Conservation (phyloP, 2,888 invertebrate genomes). For the Micropterix aruncella region DNA sequence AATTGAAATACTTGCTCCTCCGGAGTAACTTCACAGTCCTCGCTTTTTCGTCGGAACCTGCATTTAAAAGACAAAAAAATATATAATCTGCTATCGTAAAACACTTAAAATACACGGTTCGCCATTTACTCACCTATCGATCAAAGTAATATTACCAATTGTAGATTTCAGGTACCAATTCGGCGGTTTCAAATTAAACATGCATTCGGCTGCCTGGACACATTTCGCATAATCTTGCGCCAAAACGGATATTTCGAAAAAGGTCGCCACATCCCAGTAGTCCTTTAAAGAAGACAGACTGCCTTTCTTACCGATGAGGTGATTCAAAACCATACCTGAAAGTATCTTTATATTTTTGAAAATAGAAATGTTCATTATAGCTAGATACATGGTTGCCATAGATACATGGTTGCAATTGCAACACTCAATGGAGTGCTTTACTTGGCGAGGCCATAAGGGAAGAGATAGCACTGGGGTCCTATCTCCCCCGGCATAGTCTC, state of each 20-base stretch:
- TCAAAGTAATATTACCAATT: constrained; percentile 90
- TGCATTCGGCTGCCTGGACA: constrained; percentile 89
- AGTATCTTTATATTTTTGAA: too few relatives aligned
- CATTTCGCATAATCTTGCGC: constrained; percentile 96
- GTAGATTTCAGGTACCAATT: constrained; percentile 94
- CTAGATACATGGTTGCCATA: too few relatives aligned
- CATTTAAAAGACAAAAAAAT: not conserved
- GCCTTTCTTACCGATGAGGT: constrained; percentile 95
- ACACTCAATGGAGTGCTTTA: too few relatives aligned
- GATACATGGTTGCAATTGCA: too few relatives aligned
- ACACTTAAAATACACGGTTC: not conserved
- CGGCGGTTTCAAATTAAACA: constrained; percentile 83
- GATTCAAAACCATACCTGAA: constrained; percentile 83
- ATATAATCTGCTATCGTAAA: not conserved
- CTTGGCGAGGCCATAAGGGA: too few relatives aligned
- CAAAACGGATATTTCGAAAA: constrained; percentile 94
- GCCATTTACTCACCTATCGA: constrained; percentile 42
- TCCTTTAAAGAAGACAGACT: constrained; percentile 84
- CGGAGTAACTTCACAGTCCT: constrained; percentile 53
- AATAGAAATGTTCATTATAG: too few relatives aligned
- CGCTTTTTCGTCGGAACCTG: constrained; percentile 70
- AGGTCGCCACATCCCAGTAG: constrained; percentile 99
- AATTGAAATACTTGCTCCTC: constrained; percentile 88
- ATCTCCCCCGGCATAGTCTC: too few relatives aligned
- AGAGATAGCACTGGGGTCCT: too few relatives aligned